These are phyloP conservation scores for Odontamblyopus lacepedii DNA, from an alignment of 2,797 vertebrate species.

Conservation along the genomic window DNA sequence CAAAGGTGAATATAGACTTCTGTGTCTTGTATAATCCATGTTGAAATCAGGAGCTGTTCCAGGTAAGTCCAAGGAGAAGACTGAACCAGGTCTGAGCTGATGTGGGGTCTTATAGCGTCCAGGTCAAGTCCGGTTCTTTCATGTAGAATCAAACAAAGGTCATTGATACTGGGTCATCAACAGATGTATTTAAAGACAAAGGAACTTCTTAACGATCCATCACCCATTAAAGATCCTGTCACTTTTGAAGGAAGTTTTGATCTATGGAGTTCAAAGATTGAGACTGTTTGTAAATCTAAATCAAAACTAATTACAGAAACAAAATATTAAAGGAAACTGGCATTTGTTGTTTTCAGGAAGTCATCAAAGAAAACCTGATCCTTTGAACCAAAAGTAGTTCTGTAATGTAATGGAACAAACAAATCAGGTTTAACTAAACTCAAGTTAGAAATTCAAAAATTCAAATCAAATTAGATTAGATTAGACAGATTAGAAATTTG, in stretches of 20 bases:
- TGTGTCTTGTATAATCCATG: background rate
- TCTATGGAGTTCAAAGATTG: background rate
- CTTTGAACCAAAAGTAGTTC: background rate
- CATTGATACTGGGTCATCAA: conserved; percentile 1
- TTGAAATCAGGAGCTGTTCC: background rate
- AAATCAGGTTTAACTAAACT: too few relatives aligned
- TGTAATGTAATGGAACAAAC: too few relatives aligned
- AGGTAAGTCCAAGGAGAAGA: background rate
- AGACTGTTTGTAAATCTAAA: background rate
- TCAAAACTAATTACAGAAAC: background rate
- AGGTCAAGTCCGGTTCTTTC: background rate
- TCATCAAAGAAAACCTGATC: background rate
- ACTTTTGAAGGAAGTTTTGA: background rate
- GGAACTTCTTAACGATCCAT: background rate
- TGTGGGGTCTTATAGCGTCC: background rate
- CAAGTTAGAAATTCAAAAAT: too few relatives aligned
- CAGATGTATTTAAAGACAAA: background rate
- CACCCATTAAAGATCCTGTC: background rate
- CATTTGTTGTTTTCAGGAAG: background rate
- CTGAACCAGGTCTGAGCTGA: background rate
- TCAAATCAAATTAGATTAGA: background rate
- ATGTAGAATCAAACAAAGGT: background rate
- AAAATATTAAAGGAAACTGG: background rate
- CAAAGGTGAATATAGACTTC: background rate
- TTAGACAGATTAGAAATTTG: background rate